Evolutionary conservation across 2,113 vertebrate genomes (phyloP), one percentile per base, ranked within the genome.

Genomic region (Bambusicola thoracicus): DNA sequence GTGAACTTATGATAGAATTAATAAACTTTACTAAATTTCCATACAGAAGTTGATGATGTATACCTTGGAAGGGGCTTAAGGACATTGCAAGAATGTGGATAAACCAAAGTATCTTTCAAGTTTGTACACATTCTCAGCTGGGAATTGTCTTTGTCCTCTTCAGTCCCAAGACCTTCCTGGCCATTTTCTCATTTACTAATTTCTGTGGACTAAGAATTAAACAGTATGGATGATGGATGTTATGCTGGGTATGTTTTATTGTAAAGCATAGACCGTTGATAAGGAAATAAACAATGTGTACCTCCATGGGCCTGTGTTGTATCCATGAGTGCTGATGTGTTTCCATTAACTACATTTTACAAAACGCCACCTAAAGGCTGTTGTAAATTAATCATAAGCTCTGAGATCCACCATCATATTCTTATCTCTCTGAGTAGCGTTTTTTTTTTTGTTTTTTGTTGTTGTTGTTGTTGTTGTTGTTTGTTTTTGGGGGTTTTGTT

Each of bases 351-450:
- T 5, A 34, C 5, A 38, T 75, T 63, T 78, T 75, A 18, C 32
- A 72, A 59, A 44, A 81, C 85, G 6, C 1, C 17, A 63, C 3
- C 2, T 27, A 14, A 81, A 34, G 0, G 1, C 1, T 73, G 12
- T 69, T 30, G 25, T 38, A 25, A 19, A 65, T 80, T 74, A 43
- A 73, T 27, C 49, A 53, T 20, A 58, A 78, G 3, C 1, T 56
- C 32, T 70, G 43, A 53, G 19, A 27, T 41, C 34, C 3, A 5
- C 24, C 5, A 5, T 49, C 30, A 24, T 7, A 74, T 55, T 44
- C 9, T 21, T 69, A n/a, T 32, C 3, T 41, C 14, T 67, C 36
- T 68, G 21, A 22, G 11, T n/a, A 19, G 14, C 38, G 7, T 30
- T 12, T 53, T 59, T 2, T 2, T 13, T n/a, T n/a, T n/a, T n/a